These are phyloP conservation scores for Laupala kohalensis DNA, from an alignment of 1,140 invertebrate genomes.

Conservation along the genomic window DNA sequence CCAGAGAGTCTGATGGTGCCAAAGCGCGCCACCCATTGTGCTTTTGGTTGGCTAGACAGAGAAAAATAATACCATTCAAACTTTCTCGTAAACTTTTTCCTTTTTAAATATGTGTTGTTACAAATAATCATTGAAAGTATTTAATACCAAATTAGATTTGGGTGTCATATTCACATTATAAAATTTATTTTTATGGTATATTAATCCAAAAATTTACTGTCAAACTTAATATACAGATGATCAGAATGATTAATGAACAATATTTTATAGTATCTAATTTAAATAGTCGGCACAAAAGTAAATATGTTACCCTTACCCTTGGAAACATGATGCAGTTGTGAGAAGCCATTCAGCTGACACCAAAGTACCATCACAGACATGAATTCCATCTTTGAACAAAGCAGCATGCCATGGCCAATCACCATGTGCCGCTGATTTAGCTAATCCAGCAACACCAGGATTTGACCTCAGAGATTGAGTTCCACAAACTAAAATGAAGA, in stretches of 20 bases:
- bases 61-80: constrained; percentile 8
- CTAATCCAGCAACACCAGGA: constrained; percentile 36
- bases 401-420: constrained; percentile 86
- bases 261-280: background rate
- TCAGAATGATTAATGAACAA: background rate
- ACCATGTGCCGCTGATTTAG: constrained; percentile 55
- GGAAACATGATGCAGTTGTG: constrained; percentile 79
- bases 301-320: constrained; percentile 46
- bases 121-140: no score
- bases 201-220: background rate
- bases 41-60: constrained; percentile 58
- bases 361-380: constrained; percentile 77
- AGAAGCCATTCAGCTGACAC: constrained; percentile 67
- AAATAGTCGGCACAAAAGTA: no score
- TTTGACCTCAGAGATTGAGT: constrained; percentile 38
- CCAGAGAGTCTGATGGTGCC: constrained; percentile 62
- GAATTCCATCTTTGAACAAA: constrained; percentile 66
- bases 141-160: no score
- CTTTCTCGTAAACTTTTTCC: no score
- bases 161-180: no score
- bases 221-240: background rate
- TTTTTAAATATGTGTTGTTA: no score
- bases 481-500: constrained; percentile 50
- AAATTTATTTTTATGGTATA: no score
- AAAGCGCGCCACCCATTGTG: constrained; percentile 67